Conservation (phyloP, 2,888 invertebrate species). For the Polietes domitor region DNA sequence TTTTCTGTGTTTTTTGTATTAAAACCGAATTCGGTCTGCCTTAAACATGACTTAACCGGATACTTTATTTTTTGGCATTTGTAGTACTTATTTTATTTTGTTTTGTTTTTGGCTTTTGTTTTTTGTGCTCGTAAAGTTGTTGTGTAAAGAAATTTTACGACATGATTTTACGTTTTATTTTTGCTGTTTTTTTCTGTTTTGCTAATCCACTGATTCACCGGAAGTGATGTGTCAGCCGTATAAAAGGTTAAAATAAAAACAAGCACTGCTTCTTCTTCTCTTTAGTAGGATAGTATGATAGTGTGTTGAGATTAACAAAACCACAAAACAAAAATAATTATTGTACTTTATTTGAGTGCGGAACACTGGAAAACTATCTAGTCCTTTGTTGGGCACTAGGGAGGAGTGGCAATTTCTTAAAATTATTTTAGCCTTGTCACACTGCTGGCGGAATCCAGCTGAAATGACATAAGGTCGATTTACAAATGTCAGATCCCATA, state of each 20-base stretch:
- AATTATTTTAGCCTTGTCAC: too few species aligned
- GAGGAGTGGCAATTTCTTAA: too few species aligned
- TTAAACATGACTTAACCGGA: constrained; percentile 3
- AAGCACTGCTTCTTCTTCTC: neutral
- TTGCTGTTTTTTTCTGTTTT: neutral
- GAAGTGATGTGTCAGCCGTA: neutral
- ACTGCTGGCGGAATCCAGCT: too few species aligned
- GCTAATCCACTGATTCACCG: neutral
- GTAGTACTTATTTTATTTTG: neutral
- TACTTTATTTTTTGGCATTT: neutral
- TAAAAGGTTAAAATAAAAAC: neutral
- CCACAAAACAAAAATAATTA: neutral
- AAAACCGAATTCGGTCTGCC: too few species aligned
- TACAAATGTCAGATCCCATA: too few species aligned
- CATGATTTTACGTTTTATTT: neutral
- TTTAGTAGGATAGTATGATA: too few species aligned
- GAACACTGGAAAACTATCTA: too few species aligned
- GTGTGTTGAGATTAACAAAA: neutral
- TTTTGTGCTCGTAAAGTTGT: neutral
- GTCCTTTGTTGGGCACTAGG: too few species aligned
- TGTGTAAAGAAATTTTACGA: neutral
- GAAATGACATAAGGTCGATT: too few species aligned
- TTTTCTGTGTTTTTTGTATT: neutral
- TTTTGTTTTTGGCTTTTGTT: neutral
- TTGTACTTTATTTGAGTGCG: too few species aligned